Base-by-base conservation (phyloP, 2,113 vertebrate genomes). In the Columba livia region DNA sequence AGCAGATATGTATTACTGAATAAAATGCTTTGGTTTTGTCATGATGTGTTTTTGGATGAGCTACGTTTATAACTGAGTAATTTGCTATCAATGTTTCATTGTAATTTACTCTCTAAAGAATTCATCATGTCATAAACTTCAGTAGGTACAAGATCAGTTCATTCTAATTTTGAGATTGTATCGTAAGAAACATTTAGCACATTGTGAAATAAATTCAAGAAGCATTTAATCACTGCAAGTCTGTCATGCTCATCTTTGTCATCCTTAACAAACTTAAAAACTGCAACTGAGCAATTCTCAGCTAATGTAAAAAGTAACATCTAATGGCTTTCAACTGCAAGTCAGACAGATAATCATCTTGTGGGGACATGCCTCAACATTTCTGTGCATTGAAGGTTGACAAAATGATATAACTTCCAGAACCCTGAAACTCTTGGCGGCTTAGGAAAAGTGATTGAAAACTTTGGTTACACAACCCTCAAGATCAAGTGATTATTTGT, bases 211-310 rank as follows among this genome's bases (percentile, higher is more conserved):
- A 92, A 93, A 95, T 94, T 87, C 91, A 72, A 94, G 86, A 34
- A 87, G 80, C 89, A 79, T 94, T 97, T 96, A 96, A 95, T 95
- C 93, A 96, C 94, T 17, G 51, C 7, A 13, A 72, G 80, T 53
- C 86, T 79, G 83, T 94, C 93, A 86, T 58, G 95, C 89, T 88
- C 89, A 53, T 92, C 91, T 93, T 79, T 96, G 94, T 94, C 93
- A 94, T 92, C 89, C 80, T 94, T 81, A 87, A 92, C 94, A 90
- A 93, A 96, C 94, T 81, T 92, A 40, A 90, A 91, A 95, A 94
- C 77, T 95, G 95, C 95, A 96, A 95, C 86, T 81, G 95, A 94
- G 95, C 96, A 87, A 92, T 95, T 95, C 95, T 93, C 73, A 85
- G 91, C 86, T 95, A 91, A 91, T 81, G 93, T 48, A 87, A 84